Evolutionary conservation across 2,113 vertebrate genomes (phyloP), one percentile per base, ranked within the genome.

Genomic region (Helogale parvula): DNA sequence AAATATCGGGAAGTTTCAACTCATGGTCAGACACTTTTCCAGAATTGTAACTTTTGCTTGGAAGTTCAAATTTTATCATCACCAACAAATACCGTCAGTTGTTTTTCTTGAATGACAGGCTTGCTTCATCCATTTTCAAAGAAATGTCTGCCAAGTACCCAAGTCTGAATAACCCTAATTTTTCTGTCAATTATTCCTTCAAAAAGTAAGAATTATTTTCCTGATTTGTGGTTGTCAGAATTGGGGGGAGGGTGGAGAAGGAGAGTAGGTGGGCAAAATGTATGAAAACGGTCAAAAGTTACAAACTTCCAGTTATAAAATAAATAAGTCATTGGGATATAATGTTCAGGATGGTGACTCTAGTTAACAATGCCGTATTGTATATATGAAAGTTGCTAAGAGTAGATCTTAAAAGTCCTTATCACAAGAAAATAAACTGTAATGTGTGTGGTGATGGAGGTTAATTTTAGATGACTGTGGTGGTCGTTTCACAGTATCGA

Each of bases 101-200:
- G 10, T 50, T 50, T 50, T 50, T 50, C 47, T 74, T 13, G 88
- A 81, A 52, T 60, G 79, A 86, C 8, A 89, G 31, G 5, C 31
- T 96, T 33, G 25, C 0, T 63, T 77, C 57, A 76, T 17, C 88
- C 71, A 96, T 88, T 92, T 93, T 90, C 31, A 88, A 52, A 17
- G 27, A 94, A 90, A 71, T 38, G 1, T 68, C 66, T 81, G 33
- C 17, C 29, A 96, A 93, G 90, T 7, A 72, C 16, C 1, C 17
- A 88, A 83, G 21, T 35, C 52, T 96, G 31, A 92, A 82, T 88
- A 87, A 90, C 38, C 21, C 90, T 72, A 90, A n/a, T 72, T 97
- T 90, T 90, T 82, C 38, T 86, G 60, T 35, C 54, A 86, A 19
- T 68, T 94, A 94, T 76, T 71, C 25, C 87, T 96, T 84, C 45